Evolutionary conservation across 2,888 invertebrate species (phyloP).

Genomic region (Syritta pipiens): DNA sequence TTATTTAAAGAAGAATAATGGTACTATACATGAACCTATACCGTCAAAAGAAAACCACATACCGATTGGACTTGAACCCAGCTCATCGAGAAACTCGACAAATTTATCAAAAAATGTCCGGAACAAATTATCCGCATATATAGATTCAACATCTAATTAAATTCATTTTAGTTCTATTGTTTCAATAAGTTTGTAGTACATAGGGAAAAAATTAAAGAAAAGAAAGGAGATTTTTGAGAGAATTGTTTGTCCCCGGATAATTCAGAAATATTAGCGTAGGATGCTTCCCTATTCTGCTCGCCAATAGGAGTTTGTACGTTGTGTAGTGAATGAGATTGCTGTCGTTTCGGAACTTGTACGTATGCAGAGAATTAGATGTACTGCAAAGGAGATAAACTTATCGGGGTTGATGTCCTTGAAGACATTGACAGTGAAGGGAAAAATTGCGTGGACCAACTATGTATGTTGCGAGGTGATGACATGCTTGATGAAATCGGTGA

Average conservation of each 20-base stretch:
- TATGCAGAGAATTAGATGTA: neutral
- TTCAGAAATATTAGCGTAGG: neutral
- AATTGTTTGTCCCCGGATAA: neutral
- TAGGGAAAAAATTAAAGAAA: neutral
- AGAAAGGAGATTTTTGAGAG: neutral
- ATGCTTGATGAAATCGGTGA: neutral
- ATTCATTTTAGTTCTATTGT: neutral
- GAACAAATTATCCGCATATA: slow-evolving; percentile 1
- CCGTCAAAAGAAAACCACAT: neutral
- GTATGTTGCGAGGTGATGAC: neutral
- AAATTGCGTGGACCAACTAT: neutral
- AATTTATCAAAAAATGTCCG: neutral
- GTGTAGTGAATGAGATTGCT: neutral
- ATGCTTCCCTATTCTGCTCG: neutral
- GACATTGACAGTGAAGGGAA: neutral
- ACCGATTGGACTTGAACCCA: slow-evolving; percentile 5
- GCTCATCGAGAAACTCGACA: slow-evolving; percentile 2
- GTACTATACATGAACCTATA: slow-evolving; percentile 1
- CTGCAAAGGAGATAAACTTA: neutral
- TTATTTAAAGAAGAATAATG: slow-evolving; percentile 47
- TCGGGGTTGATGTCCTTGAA: slow-evolving; percentile 4
- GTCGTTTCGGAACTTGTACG: neutral
- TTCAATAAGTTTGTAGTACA: neutral
- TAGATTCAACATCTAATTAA: neutral
- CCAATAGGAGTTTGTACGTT: neutral